Base-by-base conservation (phyloP, 2,113 vertebrate genomes). In the Excalfactoria chinensis region DNA sequence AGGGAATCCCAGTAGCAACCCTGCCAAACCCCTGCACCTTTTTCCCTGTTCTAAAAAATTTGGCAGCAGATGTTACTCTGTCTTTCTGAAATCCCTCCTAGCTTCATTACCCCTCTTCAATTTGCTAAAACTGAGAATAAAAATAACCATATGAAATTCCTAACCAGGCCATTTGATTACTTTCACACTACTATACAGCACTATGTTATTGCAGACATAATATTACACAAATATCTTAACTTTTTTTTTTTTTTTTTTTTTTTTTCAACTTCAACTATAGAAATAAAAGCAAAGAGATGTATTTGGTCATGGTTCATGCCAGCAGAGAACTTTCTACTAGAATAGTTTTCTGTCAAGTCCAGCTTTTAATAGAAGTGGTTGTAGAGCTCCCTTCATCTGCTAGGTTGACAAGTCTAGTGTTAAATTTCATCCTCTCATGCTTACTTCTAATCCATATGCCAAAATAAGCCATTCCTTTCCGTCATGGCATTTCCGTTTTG, bases 281-380 rank as follows among this genome's bases (percentile, higher is more conserved):
- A 90, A 92, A 82, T 55, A 73, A 62, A 82, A 88, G 26, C 28
- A 74, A 8, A 77, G 41, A 59, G 2, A 34, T 72, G 41, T 32
- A 82, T 84, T 46, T 83, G 63, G 25, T 59, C 37, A 43, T 18
- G 37, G 55, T 34, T 84, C 55, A 67, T 79, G 75, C 26, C 37
- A 62, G 58, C 17, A 84, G 67, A 76, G 70, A 90, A 94, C 84
- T 59, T 58, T 88, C 7, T 79, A 25, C 90, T 84, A 63, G 67
- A 95, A 86, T 60, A 89, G 81, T n/a, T 44, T 77, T 70, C 77
- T 82, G 59, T 89, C 86, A 89, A 93, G 78, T 15, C 22, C 63
- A 89, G 63, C 48, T 96, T 95, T 94, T 93, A 92, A 94, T 90
- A 93, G 88, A 91, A 92, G 71, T 75, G 35, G 35, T 79, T 84